Conservation (phyloP, 2,888 invertebrate species). For the Norana najaformis region DNA sequence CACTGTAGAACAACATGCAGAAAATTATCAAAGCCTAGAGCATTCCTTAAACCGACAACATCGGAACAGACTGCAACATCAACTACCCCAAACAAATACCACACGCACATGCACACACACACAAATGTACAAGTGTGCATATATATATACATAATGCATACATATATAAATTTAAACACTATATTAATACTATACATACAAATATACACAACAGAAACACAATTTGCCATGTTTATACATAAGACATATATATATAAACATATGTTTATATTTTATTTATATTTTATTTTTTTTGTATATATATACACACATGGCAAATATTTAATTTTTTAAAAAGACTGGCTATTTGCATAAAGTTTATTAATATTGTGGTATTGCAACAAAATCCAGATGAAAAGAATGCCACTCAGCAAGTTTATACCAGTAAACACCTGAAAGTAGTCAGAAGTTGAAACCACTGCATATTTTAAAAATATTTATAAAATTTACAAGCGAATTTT, state of each 20-base stretch:
- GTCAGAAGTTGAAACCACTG: neutral
- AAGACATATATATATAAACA: neutral
- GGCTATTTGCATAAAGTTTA: too few species aligned
- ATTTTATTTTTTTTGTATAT: too few species aligned
- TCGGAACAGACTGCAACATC: neutral
- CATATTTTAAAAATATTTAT: neutral
- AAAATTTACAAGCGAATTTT: neutral
- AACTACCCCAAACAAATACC: neutral
- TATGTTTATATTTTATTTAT: too few species aligned
- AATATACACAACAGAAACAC: neutral
- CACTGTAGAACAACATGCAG: neutral
- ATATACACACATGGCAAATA: neutral
- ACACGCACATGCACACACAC: conserved; percentile 8
- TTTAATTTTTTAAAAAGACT: neutral
- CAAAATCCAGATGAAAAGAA: neutral
- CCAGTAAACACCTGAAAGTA: neutral
- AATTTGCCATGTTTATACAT: neutral
- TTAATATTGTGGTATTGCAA: neutral
- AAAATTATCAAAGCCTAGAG: neutral
- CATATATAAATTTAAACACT: neutral
- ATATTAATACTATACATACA: neutral
- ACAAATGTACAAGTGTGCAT: conserved; percentile 19
- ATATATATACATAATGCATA: conserved; percentile 25
- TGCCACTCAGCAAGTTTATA: neutral
- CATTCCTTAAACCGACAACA: neutral